Evolutionary conservation across 2,113 vertebrate genomes (phyloP), one percentile per base, ranked within the genome.

Genomic region (Geococcyx californianus): DNA sequence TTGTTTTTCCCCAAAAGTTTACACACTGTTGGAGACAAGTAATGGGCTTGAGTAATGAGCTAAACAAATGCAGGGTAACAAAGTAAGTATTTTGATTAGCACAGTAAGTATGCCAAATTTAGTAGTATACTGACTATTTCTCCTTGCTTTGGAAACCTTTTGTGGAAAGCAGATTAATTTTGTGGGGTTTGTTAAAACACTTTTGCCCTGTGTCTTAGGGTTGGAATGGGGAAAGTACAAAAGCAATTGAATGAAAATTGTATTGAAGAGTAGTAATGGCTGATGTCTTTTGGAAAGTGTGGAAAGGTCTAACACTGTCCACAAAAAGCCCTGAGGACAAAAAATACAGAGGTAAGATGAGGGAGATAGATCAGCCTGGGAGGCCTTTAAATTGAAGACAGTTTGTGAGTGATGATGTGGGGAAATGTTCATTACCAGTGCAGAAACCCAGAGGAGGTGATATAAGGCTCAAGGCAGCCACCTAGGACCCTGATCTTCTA

Each of bases 111-210:
- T 29, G 15, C 6, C 62, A 3, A 55, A 31, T 75, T 38, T 91
- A 74, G n/a, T 2, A 0, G 6, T 49, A 29, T 45, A 42, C 4
- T 60, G 34, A 51, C 20, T 0, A 59, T 64, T 89, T 84, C 2
- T 59, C 15, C 58, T 89, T 87, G 14, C 31, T 76, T 93, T 33
- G 16, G 6, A 87, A 84, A 42, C 51, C 4, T 59, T 31, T 47
- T 28, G 15, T 49, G 5, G n/a, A 90, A 81, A 89, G 10, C 12
- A 69, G 19, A 52, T 15, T 4, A 31, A 44, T 72, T 83, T 67
- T 36, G 5, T 14, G 26, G 28, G 10, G 8, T 54, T 47, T 73
- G 13, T 42, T 73, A 44, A 84, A 9, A 42, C 1, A 33, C 54
- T 9, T 55, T 75, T 62, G 77, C 38, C 7, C 20, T 45, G 15